Evolutionary conservation across 2,113 vertebrate genomes (phyloP), one percentile per base, ranked within the genome.

Genomic region (Prochilodus magdalenae): DNA sequence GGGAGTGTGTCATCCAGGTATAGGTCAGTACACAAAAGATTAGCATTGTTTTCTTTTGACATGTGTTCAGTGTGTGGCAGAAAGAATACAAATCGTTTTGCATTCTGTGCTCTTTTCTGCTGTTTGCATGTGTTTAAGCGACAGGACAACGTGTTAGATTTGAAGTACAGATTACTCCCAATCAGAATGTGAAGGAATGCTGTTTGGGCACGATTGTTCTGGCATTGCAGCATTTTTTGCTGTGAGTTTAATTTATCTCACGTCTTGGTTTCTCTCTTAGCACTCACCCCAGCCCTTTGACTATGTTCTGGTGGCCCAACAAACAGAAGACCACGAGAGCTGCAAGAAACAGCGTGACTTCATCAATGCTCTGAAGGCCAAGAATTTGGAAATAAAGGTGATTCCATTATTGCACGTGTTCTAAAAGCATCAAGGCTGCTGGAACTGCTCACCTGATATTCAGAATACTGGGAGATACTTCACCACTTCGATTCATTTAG

Each of bases 331-430:
- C 4, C 65, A 87, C 33, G 80, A 87, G 5, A 4, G 20, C 5
- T 83, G 71, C 76, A 59, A 5, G 27, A 95, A 92, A 88, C 95
- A 92, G 87, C 86, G 3, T 1, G 89, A 82, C 33, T 98, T 95
- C 85, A 91, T 97, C 18, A 79, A 90, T 0, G 91, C 92, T 74
- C 87, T 98, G 33, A 75, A 83, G 74, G 87, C 83, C 1, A 97
- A 94, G 72, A 93, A 95, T 13, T 94, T 98, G 18, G 85, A 60
- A 59, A 90, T 94, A 83, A 93, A 92, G 85, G 97, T 98, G 87
- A 91, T 92, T 86, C 18, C 24, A 57, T 10, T 62, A 3, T 15
- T 69, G 11, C 49, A 44, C 27, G 15, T 71, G 16, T 33, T 24
- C 26, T 24, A 15, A 5, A 2, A 44, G 40, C 40, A 10, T 11